phyloP scores from a whole-genome alignment of 1,140 invertebrate genomes.

The Drosophila mayri region DNA sequence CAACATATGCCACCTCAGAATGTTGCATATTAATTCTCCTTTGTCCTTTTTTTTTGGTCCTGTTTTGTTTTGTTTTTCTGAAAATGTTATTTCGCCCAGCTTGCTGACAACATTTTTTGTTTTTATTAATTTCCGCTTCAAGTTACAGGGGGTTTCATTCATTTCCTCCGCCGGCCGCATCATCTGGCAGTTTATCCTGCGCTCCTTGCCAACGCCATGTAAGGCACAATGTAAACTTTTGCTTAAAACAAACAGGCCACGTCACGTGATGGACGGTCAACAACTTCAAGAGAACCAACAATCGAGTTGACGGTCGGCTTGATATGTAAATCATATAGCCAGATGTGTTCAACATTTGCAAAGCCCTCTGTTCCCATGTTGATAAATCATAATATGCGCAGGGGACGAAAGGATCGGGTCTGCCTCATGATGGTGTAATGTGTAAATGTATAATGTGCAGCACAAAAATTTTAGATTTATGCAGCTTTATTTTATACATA shows the following conservation, averaged over 20 bases:
- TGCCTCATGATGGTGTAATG: slow-evolving; percentile 6
- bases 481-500: slow-evolving; percentile 13
- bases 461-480: slow-evolving; percentile 40
- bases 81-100: slow-evolving; percentile 35
- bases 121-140: slow-evolving; percentile 72
- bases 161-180: slow-evolving; percentile 8
- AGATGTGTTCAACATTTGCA: slow-evolving; percentile 48
- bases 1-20: slow-evolving; percentile 68
- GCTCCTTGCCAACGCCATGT: slow-evolving; percentile 5
- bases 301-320: slow-evolving; percentile 51
- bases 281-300: slow-evolving; percentile 58
- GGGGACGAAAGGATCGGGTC: neutral
- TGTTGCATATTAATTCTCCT: slow-evolving; percentile 71
- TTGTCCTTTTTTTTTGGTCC: slow-evolving; percentile 24
- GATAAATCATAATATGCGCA: slow-evolving; percentile 45
- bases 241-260: slow-evolving; percentile 72
- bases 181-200: slow-evolving; percentile 18
- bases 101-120: slow-evolving; percentile 46
- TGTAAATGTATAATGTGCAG: slow-evolving; percentile 22
- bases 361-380: slow-evolving; percentile 29
- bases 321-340: slow-evolving; percentile 69
- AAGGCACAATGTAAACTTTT: slow-evolving; percentile 56
- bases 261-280: slow-evolving; percentile 72
- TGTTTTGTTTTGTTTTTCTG: slow-evolving; percentile 3
- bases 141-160: slow-evolving; percentile 45